Conservation (phyloP, 2,888 invertebrate species). For the Drepanosiphum platanoidis region DNA sequence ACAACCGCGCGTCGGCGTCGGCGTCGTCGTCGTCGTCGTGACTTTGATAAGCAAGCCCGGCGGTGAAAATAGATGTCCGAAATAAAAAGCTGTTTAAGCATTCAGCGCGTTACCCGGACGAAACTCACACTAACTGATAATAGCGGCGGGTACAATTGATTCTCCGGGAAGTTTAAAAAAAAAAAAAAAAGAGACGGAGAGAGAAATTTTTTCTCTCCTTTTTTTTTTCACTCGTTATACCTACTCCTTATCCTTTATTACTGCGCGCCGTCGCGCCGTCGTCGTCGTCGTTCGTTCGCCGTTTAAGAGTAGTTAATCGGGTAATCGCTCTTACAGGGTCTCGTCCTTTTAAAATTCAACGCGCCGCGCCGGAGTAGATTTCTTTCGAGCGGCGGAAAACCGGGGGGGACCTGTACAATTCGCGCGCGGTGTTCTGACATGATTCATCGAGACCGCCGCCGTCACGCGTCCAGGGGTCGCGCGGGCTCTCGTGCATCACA, state of each 20-base stretch:
- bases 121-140: constrained; percentile 5
- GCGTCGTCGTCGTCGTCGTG: too few relatives aligned
- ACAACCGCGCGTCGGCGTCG: too few relatives aligned
- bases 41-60: not conserved
- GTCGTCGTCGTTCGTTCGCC: not conserved
- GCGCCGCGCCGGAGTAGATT: constrained; percentile 28
- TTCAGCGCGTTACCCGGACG: not conserved
- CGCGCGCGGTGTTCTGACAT: constrained; percentile 14
- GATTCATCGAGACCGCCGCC: constrained; percentile 46
- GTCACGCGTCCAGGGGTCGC: not conserved
- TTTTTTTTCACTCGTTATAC: not conserved
- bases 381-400: too few relatives aligned
- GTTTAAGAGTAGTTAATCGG: constrained; percentile 27
- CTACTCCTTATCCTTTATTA: constrained; percentile 14
- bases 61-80: constrained; percentile 16
- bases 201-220: not conserved
- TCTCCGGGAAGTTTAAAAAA: constrained; percentile 12
- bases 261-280: not conserved
- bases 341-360: constrained; percentile 53
- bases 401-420: too few relatives aligned
- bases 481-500: constrained; percentile 6
- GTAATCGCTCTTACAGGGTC: constrained; percentile 36
- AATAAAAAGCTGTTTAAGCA: not conserved
- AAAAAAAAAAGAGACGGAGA: too few relatives aligned
- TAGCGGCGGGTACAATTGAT: constrained; percentile 15